Conservation (phyloP, 2,888 invertebrate species). For the Masnerella sp. region DNA sequence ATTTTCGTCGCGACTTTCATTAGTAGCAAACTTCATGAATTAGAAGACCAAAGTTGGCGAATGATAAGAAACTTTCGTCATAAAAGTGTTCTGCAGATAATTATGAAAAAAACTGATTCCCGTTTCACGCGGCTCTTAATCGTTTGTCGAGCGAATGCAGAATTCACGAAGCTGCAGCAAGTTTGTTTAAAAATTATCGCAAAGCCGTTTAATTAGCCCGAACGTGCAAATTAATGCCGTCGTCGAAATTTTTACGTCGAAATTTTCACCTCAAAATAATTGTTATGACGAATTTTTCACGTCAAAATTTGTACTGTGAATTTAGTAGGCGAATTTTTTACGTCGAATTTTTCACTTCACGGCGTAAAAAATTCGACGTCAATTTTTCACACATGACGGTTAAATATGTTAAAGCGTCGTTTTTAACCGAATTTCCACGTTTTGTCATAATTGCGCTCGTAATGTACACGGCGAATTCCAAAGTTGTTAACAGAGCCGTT, state of each 20-base stretch:
- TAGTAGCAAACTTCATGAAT: conserved; percentile 18
- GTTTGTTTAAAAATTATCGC: conserved; percentile 22
- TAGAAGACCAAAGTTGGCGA: conserved; percentile 8
- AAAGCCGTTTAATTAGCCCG: conserved; percentile 22
- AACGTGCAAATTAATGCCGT: conserved; percentile 9
- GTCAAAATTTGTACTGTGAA: no score
- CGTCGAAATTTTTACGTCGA: conserved; percentile 8
- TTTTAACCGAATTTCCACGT: conserved; percentile 9
- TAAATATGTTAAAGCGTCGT: conserved; percentile 22
- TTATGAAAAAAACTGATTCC: conserved; percentile 23
- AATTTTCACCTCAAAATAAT: conserved; percentile 9
- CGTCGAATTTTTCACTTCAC: no score
- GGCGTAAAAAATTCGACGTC: no score
- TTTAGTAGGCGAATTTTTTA: no score
- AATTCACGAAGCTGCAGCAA: conserved; percentile 5
- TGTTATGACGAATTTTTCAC: conserved; percentile 14
- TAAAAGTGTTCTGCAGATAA: conserved; percentile 22
- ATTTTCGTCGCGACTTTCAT: no score
- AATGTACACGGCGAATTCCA: not conserved
- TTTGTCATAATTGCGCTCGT: conserved; percentile 9
- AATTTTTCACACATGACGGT: no score
- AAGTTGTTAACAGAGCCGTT: no score
- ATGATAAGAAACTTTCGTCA: conserved; percentile 29
- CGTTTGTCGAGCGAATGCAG: conserved; percentile 5
- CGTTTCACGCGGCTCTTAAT: conserved; percentile 11